Conservation (phyloP, 1,140 invertebrate genomes). For the Ylistrum balloti region DNA sequence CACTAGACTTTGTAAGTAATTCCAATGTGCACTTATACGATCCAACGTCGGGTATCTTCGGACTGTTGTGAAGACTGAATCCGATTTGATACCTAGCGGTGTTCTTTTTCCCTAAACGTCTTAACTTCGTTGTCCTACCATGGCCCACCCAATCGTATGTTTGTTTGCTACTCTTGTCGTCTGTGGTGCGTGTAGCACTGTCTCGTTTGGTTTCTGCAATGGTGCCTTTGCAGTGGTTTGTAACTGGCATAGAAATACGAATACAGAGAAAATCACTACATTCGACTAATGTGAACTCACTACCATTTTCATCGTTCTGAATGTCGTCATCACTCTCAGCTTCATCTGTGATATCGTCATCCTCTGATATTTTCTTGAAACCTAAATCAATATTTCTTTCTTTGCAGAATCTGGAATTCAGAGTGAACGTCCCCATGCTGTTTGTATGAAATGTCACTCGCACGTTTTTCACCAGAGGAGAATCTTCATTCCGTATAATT, state of each 20-base stretch:
- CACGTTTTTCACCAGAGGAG: conserved; percentile 57
- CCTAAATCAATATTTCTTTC: conserved; percentile 64
- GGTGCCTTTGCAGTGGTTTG: not conserved
- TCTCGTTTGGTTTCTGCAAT: not conserved
- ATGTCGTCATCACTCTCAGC: not conserved
- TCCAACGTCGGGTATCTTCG: not conserved
- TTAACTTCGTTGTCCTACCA: not conserved
- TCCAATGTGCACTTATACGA: not conserved
- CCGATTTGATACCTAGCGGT: not conserved
- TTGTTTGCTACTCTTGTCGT: not conserved
- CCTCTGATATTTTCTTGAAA: not conserved
- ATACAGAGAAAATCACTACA: not conserved
- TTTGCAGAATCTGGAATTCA: conserved; percentile 57
- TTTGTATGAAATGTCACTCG: conserved; percentile 45
- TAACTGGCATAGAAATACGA: not conserved
- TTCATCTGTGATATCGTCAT: not conserved
- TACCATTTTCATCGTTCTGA: not conserved
- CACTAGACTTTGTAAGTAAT: not conserved
- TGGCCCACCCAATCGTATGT: conserved; percentile 1
- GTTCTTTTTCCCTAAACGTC: not conserved
- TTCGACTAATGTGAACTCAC: not conserved
- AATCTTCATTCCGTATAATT: conserved; percentile 53
- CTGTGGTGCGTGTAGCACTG: not conserved
- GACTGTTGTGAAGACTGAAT: not conserved
- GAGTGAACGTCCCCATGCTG: conserved; percentile 53